A percentile compares a stretch with the other conserved stretches of the same genome.
Conservation (phyloP, 53 echinoderm and acorn worm genomes). For the Stichopus horrens region DNA sequence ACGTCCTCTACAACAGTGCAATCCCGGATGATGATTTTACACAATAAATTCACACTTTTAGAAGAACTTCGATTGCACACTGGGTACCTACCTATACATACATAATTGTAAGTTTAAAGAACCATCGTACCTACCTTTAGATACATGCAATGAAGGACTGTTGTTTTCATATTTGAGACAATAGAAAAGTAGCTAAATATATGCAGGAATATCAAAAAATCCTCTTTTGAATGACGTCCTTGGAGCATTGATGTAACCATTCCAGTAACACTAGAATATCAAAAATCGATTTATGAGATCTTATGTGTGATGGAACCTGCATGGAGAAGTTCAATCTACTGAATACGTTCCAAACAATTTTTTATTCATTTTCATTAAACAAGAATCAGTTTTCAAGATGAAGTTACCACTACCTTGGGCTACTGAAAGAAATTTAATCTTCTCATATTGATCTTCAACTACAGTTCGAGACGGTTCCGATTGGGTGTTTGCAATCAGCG, state of each 20-base stretch:
- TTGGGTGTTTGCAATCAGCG: slow-evolving; percentile 4
- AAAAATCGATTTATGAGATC: background rate
- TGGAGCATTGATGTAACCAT: background rate
- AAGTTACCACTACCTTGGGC: slow-evolving; percentile 25
- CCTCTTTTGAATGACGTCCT: background rate
- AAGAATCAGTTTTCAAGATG: slow-evolving; percentile 30
- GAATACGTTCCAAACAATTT: background rate
- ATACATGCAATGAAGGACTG: too few species aligned
- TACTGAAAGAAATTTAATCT: slow-evolving; percentile 29
- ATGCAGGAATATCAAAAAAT: background rate
- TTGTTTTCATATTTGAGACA: too few species aligned
- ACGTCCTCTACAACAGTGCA: too few species aligned
- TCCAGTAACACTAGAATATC: background rate
- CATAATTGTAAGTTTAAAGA: too few species aligned
- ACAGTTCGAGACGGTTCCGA: slow-evolving; percentile 34
- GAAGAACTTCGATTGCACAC: too few species aligned
- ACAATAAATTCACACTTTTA: too few species aligned
- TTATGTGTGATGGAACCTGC: background rate
- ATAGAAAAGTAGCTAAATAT: too few species aligned
- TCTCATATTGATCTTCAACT: slow-evolving; percentile 11
- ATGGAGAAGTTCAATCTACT: background rate
- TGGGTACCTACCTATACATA: too few species aligned
- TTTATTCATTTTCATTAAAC: slow-evolving; percentile 5
- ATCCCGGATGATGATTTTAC: too few species aligned
- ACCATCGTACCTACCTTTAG: too few species aligned